A percentile compares a stretch with the other conserved stretches of the same genome.
phyloP scores from a whole-genome alignment of 2,888 invertebrate genomes.

The Marasmarcha lunaedactyla region DNA sequence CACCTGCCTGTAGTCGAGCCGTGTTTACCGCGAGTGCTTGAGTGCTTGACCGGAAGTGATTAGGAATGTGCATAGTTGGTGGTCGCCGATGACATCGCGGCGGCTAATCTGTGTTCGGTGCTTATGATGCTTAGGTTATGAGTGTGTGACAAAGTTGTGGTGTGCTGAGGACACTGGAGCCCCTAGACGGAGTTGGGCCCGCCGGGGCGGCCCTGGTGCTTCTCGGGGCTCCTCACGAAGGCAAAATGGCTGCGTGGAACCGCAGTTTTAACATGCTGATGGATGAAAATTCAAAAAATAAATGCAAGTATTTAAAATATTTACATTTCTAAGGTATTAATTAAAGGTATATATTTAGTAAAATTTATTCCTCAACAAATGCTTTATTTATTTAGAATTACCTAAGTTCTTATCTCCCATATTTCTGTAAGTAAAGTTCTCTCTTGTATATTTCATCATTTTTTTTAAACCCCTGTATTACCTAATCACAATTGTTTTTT shows the following conservation, averaged over 20 bases:
- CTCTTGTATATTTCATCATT: too few relatives aligned
- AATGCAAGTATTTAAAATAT: constrained; percentile 69
- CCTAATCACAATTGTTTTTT: too few relatives aligned
- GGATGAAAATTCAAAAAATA: constrained; percentile 77
- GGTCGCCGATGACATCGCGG: constrained; percentile 60
- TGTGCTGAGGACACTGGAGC: constrained; percentile 72
- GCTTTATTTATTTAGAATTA: too few relatives aligned
- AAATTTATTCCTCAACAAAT: too few relatives aligned
- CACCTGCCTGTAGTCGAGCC: constrained; percentile 48
- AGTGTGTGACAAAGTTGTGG: constrained; percentile 67
- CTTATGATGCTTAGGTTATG: constrained; percentile 62
- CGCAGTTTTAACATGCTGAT: constrained; percentile 78
- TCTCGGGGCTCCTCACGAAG: constrained; percentile 71
- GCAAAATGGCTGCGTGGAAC: constrained; percentile 79
- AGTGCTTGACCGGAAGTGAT: constrained; percentile 63
- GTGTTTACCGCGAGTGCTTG: constrained; percentile 66
- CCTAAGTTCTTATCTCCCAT: too few relatives aligned
- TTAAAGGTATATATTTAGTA: too few relatives aligned
- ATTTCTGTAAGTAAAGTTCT: too few relatives aligned
- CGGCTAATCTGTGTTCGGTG: constrained; percentile 57
- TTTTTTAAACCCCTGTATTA: too few relatives aligned
- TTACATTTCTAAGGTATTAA: too few relatives aligned
- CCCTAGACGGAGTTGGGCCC: constrained; percentile 73
- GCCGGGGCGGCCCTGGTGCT: constrained; percentile 71
- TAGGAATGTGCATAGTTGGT: constrained; percentile 55